Evolutionary conservation across 2,888 invertebrate species (phyloP).

Genomic region (Scaptodrosophila latifasciaeformis): DNA sequence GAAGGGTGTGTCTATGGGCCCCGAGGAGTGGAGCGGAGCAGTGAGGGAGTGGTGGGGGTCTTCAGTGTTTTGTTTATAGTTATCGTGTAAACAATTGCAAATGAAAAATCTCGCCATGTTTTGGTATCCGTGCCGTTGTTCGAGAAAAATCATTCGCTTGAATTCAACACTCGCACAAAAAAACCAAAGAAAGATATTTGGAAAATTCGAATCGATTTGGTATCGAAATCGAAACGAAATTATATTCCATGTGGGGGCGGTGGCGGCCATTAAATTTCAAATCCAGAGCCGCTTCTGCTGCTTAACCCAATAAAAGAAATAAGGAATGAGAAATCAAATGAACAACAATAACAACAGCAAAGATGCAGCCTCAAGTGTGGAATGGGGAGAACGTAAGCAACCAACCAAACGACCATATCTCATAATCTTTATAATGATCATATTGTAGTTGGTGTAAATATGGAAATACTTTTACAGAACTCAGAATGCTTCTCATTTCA

Average conservation of each 20-base stretch:
- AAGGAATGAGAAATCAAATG: too few relatives aligned
- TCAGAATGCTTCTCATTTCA: conserved; percentile 13
- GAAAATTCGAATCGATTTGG: background rate
- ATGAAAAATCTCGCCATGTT: conserved; percentile 40
- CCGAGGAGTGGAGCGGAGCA: conserved; percentile 3
- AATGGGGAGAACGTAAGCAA: too few relatives aligned
- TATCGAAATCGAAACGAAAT: background rate
- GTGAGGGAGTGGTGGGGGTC: background rate
- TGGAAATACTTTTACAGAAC: background rate
- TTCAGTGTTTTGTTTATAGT: conserved; percentile 50
- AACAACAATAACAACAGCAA: too few relatives aligned
- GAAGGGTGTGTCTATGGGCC: background rate
- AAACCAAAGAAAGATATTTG: conserved; percentile 11
- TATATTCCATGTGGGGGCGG: too few relatives aligned
- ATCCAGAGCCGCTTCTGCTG: too few relatives aligned
- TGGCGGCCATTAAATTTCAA: too few relatives aligned
- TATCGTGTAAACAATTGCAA: conserved; percentile 59
- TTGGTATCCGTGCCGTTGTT: conserved; percentile 10
- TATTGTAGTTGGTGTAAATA: background rate
- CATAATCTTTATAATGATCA: conserved; percentile 20
- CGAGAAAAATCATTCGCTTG: conserved; percentile 47
- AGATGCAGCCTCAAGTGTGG: too few relatives aligned
- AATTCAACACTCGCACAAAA: conserved; percentile 9
- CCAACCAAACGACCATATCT: conserved; percentile 28
- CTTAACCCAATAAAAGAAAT: too few relatives aligned